Evolutionary conservation across 2,797 vertebrate species (phyloP).

Genomic region (Lacerta agilis): DNA sequence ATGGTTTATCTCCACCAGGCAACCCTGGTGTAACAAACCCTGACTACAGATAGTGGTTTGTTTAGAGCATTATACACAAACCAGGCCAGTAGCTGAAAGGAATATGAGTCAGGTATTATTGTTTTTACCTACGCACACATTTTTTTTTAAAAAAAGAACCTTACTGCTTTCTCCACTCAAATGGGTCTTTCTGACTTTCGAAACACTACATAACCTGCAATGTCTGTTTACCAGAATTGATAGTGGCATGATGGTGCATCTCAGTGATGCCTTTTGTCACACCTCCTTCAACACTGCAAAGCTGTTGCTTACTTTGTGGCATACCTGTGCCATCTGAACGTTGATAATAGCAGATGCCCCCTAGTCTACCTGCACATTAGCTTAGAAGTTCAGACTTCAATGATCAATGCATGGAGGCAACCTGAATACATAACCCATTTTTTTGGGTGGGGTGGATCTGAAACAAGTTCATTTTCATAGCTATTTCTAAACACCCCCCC

Average conservation of each 20-base stretch:
- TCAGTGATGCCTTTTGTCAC: background rate
- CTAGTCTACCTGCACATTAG: accelerated
- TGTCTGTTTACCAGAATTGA: background rate
- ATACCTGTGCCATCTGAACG: background rate
- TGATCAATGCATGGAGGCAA: background rate
- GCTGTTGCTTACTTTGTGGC: background rate
- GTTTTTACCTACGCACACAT: background rate
- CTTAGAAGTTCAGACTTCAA: background rate
- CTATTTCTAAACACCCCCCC: conserved; percentile 59
- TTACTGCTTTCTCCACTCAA: background rate
- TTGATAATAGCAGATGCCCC: background rate
- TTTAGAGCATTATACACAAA: background rate
- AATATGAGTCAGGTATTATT: background rate
- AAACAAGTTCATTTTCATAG: conserved; percentile 50
- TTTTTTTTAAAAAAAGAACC: background rate
- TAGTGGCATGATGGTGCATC: background rate
- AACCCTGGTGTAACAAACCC: no score
- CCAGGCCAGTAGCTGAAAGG: background rate
- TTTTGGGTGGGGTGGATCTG: conserved; percentile 44
- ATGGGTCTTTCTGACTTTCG: background rate
- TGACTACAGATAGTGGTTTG: no score
- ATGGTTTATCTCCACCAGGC: no score
- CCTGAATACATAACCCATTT: conserved; percentile 57
- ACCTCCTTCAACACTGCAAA: background rate
- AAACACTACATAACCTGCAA: background rate